Conservation (phyloP, 2,888 invertebrate genomes). For the Protophormia terraenovae region DNA sequence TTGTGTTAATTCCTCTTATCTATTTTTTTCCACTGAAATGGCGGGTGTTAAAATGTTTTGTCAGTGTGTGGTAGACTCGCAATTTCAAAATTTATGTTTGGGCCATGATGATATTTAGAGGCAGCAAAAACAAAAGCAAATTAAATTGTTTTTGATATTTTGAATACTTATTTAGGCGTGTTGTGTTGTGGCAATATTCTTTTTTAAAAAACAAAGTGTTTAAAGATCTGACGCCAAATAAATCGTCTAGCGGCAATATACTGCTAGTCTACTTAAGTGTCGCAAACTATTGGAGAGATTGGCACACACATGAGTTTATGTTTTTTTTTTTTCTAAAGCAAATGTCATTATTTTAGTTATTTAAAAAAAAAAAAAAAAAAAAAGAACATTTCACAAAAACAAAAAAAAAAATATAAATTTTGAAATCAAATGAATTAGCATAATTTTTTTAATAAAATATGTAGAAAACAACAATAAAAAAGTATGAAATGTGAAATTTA, state of each 20-base stretch:
- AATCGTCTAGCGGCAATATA: conserved; percentile 43
- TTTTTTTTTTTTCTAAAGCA: no score
- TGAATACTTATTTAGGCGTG: conserved; percentile 17
- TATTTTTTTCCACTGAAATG: conserved; percentile 34
- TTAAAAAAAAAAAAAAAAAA: conserved; percentile 28
- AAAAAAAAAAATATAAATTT: conserved; percentile 31
- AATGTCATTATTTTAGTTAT: conserved; percentile 44
- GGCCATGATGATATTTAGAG: background rate
- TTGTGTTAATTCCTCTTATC: conserved; percentile 26
- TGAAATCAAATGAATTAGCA: conserved; percentile 49
- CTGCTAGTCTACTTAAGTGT: conserved; percentile 27
- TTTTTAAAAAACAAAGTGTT: conserved; percentile 35
- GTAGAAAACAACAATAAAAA: background rate
- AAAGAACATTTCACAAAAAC: no score
- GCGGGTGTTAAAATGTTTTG: conserved; percentile 53
- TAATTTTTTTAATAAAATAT: conserved; percentile 20
- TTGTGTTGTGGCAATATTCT: conserved; percentile 21
- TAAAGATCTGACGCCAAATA: conserved; percentile 64
- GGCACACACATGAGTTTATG: background rate
- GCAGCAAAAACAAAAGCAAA: background rate
- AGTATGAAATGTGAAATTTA: background rate
- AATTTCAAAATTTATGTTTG: conserved; percentile 29
- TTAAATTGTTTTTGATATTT: conserved; percentile 13
- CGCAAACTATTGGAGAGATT: conserved; percentile 31
- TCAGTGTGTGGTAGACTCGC: conserved; percentile 18